These are phyloP conservation scores for Pangasius sanitwongsei DNA, from an alignment of 2,797 vertebrate species.

Conservation along the genomic window DNA sequence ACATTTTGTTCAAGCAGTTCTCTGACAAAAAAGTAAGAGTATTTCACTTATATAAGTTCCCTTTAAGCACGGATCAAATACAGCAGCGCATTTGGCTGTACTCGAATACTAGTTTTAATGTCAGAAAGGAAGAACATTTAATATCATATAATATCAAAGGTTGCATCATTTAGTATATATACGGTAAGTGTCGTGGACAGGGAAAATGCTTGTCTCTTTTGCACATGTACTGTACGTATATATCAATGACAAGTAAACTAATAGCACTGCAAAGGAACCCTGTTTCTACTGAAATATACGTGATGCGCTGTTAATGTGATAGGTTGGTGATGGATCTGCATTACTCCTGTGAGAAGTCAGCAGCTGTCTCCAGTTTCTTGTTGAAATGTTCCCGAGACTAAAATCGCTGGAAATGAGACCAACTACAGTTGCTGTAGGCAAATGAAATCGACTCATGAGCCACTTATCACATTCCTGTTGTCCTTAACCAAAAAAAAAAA, in stretches of 20 bases:
- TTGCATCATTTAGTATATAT: background rate
- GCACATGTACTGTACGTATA: too few species aligned
- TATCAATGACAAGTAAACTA: too few species aligned
- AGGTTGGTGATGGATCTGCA: too few species aligned
- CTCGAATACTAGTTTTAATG: background rate
- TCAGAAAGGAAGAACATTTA: background rate
- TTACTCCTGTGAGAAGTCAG: too few species aligned
- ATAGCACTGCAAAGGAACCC: background rate
- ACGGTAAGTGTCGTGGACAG: background rate
- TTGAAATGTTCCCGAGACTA: too few species aligned
- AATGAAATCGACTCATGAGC: background rate
- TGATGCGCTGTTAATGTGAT: too few species aligned
- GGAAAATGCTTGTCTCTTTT: too few species aligned
- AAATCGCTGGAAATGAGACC: too few species aligned
- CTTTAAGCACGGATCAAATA: background rate
- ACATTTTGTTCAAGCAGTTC: background rate
- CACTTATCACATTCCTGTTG: background rate
- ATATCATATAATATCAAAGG: background rate
- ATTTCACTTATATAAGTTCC: background rate
- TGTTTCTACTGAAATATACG: too few species aligned
- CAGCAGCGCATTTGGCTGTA: background rate
- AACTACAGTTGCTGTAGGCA: too few species aligned
- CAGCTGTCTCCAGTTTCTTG: too few species aligned
- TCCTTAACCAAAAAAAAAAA: too few species aligned
- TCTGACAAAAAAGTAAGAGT: background rate